These are phyloP conservation scores for Antechinus flavipes DNA, from an alignment of 2,113 vertebrate species.

Conservation along the genomic window DNA sequence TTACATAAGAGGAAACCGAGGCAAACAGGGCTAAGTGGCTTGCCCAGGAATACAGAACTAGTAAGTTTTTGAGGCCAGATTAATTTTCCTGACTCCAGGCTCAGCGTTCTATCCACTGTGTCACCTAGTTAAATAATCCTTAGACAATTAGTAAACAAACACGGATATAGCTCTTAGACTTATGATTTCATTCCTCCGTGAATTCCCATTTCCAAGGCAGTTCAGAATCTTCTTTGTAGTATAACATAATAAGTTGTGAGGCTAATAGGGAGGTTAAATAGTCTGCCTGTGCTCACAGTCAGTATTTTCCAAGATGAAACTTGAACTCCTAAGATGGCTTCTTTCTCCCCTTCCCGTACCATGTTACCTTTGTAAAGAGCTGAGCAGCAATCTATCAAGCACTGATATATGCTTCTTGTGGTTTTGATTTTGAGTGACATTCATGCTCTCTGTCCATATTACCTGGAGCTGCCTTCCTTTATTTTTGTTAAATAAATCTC, in stretches of 20 bases:
- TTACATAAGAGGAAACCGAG: not conserved
- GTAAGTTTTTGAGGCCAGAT: not conserved
- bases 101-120: not conserved
- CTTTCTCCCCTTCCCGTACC: not conserved
- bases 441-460: not conserved
- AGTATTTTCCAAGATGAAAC: not conserved
- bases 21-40: not conserved
- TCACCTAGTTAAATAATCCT: not conserved
- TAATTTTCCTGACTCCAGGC: not conserved
- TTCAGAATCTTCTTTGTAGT: not conserved
- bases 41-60: not conserved
- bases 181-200: too few species aligned
- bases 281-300: too few species aligned
- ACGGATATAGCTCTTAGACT: too few species aligned
- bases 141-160: not conserved
- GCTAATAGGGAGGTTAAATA: not conserved
- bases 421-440: not conserved
- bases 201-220: not conserved
- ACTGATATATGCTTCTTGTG: not conserved
- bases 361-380: not conserved
- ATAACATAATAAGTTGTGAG: not conserved
- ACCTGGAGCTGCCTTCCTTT: not conserved
- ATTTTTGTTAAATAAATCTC: not conserved
- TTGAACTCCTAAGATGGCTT: not conserved
- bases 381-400: not conserved